Evolutionary conservation across 2,797 vertebrate species (phyloP), one percentile per base, ranked within the genome.

Genomic region (Crocidura indochinensis): DNA sequence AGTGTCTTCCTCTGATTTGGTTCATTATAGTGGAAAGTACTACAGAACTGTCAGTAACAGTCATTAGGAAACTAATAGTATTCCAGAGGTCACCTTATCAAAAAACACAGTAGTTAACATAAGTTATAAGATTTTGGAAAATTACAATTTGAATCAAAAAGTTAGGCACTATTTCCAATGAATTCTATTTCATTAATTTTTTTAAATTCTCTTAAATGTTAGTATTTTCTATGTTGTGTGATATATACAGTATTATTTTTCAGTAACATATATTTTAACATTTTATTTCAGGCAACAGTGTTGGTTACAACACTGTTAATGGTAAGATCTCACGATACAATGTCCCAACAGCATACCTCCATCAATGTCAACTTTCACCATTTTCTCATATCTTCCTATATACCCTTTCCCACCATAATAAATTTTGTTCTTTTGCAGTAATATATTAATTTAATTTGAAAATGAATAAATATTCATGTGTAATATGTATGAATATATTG

Each of bases 201-300:
- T 38, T 38, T 38, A 24, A 38, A 38, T 38, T 38, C 38, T 38
- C 38, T 76, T 73, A 82, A 64, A 64, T 29, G 3, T 60, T 64
- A 71, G 11, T 53, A 72, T 10, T 24, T 82, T 87, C 10, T 82
- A 6, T 92, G 22, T 77, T 76, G 87, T 47, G 68, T 60, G 44
- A 9, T 27, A 5, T 79, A 10, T 8, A 69, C 1, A 19, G 3
- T 83, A 8, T 49, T 44, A 67, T 89, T 38, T 68, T 29, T 0
- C 4, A 29, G 27, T 60, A 60, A 60, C 8, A 51, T 51, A 51
- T 51, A 51, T 51, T 15, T 10, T 4, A 51, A 51, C 51, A 51
- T 60, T 60, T 19, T 60, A 60, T 60, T 17, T 60, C 6, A 60
- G 56, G 56, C 56, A 19, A 60, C 22, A 20, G 22, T 15, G 56